phyloP scores from a whole-genome alignment of 2,113 vertebrate species.

The Propithecus coquereli region DNA sequence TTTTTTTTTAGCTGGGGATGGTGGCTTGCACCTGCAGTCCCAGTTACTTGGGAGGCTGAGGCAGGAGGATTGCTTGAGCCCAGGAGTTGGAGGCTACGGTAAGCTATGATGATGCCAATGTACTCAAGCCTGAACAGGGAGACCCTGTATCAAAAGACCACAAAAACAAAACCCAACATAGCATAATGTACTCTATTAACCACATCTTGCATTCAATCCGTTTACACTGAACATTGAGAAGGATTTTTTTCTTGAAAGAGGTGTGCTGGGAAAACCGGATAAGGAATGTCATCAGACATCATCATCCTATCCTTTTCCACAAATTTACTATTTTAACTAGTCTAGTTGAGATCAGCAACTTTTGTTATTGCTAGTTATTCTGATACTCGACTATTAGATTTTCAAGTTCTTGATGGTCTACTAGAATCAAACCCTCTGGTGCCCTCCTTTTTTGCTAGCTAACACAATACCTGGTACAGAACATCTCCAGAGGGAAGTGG shows the following conservation, averaged over 20 bases:
- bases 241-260: slow-evolving; percentile 5
- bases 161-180: too few relatives aligned
- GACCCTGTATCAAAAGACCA: too few relatives aligned
- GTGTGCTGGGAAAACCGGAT: background rate
- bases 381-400: background rate
- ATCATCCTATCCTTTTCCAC: background rate
- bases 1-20: too few relatives aligned
- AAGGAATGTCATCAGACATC: background rate
- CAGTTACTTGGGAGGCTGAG: too few relatives aligned
- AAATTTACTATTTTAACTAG: slow-evolving; percentile 41
- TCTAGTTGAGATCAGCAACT: slow-evolving; percentile 15
- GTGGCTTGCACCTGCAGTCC: too few relatives aligned
- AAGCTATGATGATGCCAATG: too few relatives aligned
- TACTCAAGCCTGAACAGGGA: too few relatives aligned
- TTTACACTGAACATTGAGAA: background rate
- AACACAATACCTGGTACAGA: slow-evolving; percentile 91
- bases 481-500: slow-evolving; percentile 87
- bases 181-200: background rate
- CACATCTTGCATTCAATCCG: background rate
- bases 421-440: slow-evolving; percentile 28
- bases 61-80: too few relatives aligned
- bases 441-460: slow-evolving; percentile 72
- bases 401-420: slow-evolving; percentile 16
- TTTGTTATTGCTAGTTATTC: slow-evolving; percentile 15
- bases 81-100: too few relatives aligned